phyloP scores from a whole-genome alignment of 2,888 invertebrate species.

The Thera britannica region DNA sequence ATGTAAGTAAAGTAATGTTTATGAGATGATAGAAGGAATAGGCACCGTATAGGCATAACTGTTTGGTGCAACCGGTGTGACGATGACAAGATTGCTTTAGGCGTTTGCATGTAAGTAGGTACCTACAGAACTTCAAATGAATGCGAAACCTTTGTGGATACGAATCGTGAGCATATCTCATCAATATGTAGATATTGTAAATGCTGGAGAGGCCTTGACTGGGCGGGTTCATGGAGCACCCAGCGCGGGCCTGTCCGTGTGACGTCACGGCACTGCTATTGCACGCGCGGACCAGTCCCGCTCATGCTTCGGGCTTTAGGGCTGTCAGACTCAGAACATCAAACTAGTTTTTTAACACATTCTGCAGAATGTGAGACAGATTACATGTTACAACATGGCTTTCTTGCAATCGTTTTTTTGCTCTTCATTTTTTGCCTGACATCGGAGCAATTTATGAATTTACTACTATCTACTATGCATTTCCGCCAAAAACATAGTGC shows the following conservation, averaged over 20 bases:
- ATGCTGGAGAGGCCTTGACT: slow-evolving; percentile 71
- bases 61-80: too few relatives aligned
- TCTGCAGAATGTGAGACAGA: too few relatives aligned
- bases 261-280: slow-evolving; percentile 79
- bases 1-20: too few relatives aligned
- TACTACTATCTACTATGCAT: too few relatives aligned
- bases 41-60: too few relatives aligned
- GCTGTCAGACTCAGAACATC: slow-evolving; percentile 18
- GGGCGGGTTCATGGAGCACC: slow-evolving; percentile 72
- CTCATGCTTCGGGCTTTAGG: slow-evolving; percentile 44
- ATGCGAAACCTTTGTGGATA: slow-evolving; percentile 41
- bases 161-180: slow-evolving; percentile 55
- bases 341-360: background rate
- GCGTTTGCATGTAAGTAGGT: background rate
- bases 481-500: too few relatives aligned
- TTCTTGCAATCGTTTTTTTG: too few relatives aligned
- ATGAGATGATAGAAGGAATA: too few relatives aligned
- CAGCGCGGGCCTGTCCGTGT: slow-evolving; percentile 67
- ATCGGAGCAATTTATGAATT: too few relatives aligned
- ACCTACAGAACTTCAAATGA: slow-evolving; percentile 1
- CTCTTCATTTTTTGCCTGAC: too few relatives aligned
- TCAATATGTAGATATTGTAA: slow-evolving; percentile 62
- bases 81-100: too few relatives aligned
- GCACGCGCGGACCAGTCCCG: slow-evolving; percentile 62
- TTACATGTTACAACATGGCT: too few relatives aligned